These are phyloP conservation scores for Capromys pilorides DNA, from an alignment of 2,797 vertebrate genomes.

Conservation along the genomic window DNA sequence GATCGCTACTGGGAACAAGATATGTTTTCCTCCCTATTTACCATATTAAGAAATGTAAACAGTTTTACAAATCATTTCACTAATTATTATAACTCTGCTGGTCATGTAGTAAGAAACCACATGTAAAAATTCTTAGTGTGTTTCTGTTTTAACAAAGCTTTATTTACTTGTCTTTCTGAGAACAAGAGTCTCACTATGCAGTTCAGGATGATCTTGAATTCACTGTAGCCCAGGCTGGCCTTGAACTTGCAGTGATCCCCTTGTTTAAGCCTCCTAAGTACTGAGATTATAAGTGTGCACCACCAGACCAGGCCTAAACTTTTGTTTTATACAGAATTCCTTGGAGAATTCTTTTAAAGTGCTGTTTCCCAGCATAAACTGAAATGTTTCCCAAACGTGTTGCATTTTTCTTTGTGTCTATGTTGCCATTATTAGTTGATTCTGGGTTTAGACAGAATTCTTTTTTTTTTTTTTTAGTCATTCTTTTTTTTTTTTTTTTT, in stretches of 20 bases:
- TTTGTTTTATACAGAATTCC: conserved; percentile 19
- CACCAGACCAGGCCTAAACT: neutral
- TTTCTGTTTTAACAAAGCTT: neutral
- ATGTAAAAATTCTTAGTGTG: neutral
- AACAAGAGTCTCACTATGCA: neutral
- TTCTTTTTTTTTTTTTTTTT: neutral
- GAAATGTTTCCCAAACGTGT: neutral
- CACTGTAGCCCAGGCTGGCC: neutral
- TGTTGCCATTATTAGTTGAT: neutral
- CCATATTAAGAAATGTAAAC: neutral
- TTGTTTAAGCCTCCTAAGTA: neutral
- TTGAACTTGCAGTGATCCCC: neutral
- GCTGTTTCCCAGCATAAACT: neutral
- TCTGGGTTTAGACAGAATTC: neutral
- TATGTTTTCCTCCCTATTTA: neutral
- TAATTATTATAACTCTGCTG: neutral
- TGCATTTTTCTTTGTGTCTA: neutral
- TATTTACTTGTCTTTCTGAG: neutral
- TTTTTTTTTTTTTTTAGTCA: neutral
- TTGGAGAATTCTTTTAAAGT: conserved; percentile 31
- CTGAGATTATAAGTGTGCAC: neutral
- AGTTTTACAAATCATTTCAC: neutral
- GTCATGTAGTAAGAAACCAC: neutral
- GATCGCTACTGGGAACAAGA: neutral
- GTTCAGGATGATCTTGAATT: neutral